Evolutionary conservation across 2,888 invertebrate genomes (phyloP), one percentile per base, ranked within the genome.

Genomic region (Caenorhabditis japonica): DNA sequence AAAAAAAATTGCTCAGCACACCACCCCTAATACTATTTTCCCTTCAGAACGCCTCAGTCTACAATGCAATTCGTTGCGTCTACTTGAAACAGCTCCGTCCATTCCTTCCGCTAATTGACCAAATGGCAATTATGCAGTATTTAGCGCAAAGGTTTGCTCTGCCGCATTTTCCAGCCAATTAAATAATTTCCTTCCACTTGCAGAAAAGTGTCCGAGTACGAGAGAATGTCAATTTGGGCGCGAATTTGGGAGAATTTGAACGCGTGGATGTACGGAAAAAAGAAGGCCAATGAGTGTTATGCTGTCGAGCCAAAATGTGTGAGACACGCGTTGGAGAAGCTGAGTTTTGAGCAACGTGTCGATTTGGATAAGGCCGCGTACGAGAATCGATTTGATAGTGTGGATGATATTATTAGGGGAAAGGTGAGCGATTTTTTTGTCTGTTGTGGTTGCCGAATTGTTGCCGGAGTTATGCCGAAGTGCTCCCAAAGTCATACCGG

Each of bases 21-120:
- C n/a, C n/a, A n/a, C n/a, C n/a, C n/a, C n/a, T n/a, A n/a, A n/a
- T n/a, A n/a, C n/a, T n/a, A n/a, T n/a, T n/a, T n/a, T n/a, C n/a
- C n/a, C n/a, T 64, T 46, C 43, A 80, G 80, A 80, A 80, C 33
- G 80, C 80, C 12, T 74, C 77, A 1, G 66, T 80, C 27, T 80
- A 77, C 66, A 73, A 75, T 25, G 74, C 76, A 8, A 76, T 80
- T 38, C 74, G 80, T 5, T 76, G 74, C 3, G 61, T 80, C 17
- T 80, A 71, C 71, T 49, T 76, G 46, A 68, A 69, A 58, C 74
- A 80, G 53, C 34, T 80, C 10, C 58, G 62, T 10, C 72, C 77
- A 44, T 70, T 75, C 27, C 55, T 80, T 19, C 80, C 80, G 2
- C 38, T 72, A 17, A 80, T 77, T 33, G 80, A 80, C 51, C 80